Conservation (phyloP, 2,888 invertebrate species). For the Cosmopolites sordidus region DNA sequence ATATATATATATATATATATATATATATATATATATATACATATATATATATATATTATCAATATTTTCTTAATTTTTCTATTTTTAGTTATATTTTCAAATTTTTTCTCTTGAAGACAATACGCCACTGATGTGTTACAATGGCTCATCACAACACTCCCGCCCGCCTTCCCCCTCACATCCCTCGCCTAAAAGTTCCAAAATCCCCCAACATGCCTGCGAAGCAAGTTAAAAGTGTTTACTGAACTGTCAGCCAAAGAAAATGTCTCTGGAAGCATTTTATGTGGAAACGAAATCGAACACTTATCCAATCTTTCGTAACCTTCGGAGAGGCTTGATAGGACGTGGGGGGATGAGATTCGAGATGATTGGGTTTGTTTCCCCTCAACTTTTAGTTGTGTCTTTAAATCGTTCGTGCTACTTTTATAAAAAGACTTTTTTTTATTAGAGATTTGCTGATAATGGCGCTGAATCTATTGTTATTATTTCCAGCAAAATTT, state of each 20-base stretch:
- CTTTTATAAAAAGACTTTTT: no score
- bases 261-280: constrained; percentile 49
- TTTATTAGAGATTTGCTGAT: no score
- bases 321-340: constrained; percentile 24
- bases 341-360: constrained; percentile 13
- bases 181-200: neutral
- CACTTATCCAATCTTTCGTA: constrained; percentile 47
- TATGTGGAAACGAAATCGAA: constrained; percentile 42
- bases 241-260: constrained; percentile 49
- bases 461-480: no score
- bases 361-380: constrained; percentile 28
- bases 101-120: no score
- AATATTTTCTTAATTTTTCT: no score
- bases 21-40: no score
- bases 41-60: no score
- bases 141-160: constrained; percentile 39
- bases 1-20: no score
- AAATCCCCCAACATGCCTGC: constrained; percentile 16
- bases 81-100: no score
- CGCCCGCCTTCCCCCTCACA: constrained; percentile 4
- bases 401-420: constrained; percentile 13
- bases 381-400: constrained; percentile 21
- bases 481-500: no score
- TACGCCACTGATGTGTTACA: constrained; percentile 29
- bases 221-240: constrained; percentile 44